These are phyloP conservation scores for Dipus sagitta DNA, from an alignment of 2,797 vertebrate species.

Conservation along the genomic window DNA sequence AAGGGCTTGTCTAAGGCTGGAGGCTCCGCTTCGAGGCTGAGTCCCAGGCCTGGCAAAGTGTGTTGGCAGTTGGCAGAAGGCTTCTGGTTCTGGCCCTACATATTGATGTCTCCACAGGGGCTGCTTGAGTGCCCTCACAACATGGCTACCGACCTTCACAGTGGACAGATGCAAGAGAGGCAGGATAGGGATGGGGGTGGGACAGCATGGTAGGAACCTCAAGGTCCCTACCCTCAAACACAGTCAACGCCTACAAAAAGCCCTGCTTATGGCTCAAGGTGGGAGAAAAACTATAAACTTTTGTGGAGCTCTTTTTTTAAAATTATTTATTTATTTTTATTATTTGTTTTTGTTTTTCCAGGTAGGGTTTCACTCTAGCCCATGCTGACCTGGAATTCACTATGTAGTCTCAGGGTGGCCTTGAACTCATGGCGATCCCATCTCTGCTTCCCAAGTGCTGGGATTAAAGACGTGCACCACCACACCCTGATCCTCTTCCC, in stretches of 20 bases:
- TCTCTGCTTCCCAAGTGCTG: too few species aligned
- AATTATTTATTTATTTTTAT: too few species aligned
- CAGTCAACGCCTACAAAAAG: background rate
- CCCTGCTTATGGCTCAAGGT: background rate
- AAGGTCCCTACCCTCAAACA: background rate
- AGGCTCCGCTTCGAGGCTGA: background rate
- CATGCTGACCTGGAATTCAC: too few species aligned
- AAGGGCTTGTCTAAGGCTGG: background rate
- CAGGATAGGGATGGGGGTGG: background rate
- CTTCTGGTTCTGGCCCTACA: background rate
- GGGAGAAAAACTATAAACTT: background rate
- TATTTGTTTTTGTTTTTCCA: too few species aligned
- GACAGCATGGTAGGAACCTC: background rate
- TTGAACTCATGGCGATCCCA: too few species aligned
- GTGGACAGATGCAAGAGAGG: too few species aligned
- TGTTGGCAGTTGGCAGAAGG: background rate
- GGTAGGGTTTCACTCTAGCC: too few species aligned
- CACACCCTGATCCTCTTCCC: too few species aligned
- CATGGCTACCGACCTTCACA: too few species aligned
- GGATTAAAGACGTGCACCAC: too few species aligned
- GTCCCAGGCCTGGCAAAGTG: background rate
- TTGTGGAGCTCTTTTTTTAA: background rate
- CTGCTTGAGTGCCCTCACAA: background rate
- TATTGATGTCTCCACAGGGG: background rate
- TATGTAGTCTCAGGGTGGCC: too few species aligned